A percentile compares a stretch with the other conserved stretches of the same genome.
These are phyloP conservation scores for Tetramorium bicarinatum DNA, from an alignment of 2,888 invertebrate species.

Conservation along the genomic window DNA sequence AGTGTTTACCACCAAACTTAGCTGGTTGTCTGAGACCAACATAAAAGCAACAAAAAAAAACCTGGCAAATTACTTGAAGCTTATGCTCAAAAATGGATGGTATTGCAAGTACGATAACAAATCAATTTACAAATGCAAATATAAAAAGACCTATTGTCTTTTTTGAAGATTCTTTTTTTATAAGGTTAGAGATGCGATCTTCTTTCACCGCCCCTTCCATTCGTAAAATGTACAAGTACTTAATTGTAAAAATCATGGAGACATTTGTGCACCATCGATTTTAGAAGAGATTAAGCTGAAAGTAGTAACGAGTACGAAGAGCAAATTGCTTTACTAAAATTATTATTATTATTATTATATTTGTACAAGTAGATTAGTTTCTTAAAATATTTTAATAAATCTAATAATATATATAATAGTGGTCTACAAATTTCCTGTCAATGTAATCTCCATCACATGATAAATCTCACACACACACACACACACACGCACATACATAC, in stretches of 20 bases:
- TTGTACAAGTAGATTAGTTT: constrained; percentile 25
- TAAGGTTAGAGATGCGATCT: background rate
- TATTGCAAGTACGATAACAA: background rate
- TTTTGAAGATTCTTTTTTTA: background rate
- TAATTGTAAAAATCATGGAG: background rate
- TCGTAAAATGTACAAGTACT: background rate
- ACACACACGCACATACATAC: no score
- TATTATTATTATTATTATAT: constrained; percentile 27
- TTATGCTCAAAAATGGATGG: background rate
- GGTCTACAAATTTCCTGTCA: background rate
- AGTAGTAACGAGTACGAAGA: constrained; percentile 1
- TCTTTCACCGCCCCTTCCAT: background rate
- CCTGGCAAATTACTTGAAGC: background rate
- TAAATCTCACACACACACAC: no score
- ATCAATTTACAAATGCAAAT: background rate
- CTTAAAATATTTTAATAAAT: constrained; percentile 51
- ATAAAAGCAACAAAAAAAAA: background rate
- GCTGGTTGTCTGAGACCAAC: background rate
- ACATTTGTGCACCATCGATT: constrained; percentile 6
- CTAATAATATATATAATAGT: background rate
- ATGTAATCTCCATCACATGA: background rate
- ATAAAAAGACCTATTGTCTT: background rate
- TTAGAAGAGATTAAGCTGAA: constrained; percentile 9
- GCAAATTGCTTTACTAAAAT: background rate
- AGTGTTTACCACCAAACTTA: background rate